Base-by-base conservation (phyloP, 2,797 vertebrate genomes). In the Gadopsis marmoratus region DNA sequence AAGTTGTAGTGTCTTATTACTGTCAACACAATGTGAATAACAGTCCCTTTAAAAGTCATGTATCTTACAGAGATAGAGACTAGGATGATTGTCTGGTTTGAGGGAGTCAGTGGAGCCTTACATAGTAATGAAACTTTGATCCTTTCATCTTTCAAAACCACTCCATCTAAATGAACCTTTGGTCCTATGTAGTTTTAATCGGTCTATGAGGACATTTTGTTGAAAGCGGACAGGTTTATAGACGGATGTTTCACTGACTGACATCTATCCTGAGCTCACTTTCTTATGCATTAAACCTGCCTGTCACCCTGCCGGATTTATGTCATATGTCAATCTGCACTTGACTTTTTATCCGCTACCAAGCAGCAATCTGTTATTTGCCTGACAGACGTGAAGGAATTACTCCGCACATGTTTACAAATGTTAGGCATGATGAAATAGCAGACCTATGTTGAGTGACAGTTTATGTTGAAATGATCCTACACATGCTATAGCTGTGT, bases 141-240 rank as follows among this genome's bases (percentile, higher is more conserved):
- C 8, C 23, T 63, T 81, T 73, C 51, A 63, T 39, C 39, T 65
- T 64, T 64, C 6, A 29, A 33, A 74, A 43, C 55, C 23, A 41
- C 67, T 59, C 5, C 1, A 26, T 51, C 17, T 39, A 35, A 79
- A 73, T 16, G 0, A 45, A 26, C 43, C 43, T 71, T 60, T 45
- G 58, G 0, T 65, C 31, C 26, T 10, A 13, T 37, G n/a, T 8
- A 3, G 5, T 39, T 56, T 70, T 41, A 43, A 79, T 71, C 33
- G 60, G 23, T 12, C 3, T 17, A 8, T 37, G 41, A 7, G 55
- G 43, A 55, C 9, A 31, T 64, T 48, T 50, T 54, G 7, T 33
- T 6, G 0, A n/a, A 14, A 4, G 51, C 5, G 10, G 31, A 54
- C 41, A 39, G 3, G 16, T 41, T 66, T 45, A 17, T 5, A 47